Conservation (phyloP, 2,888 invertebrate genomes). For the Xestobium rufovillosum region DNA sequence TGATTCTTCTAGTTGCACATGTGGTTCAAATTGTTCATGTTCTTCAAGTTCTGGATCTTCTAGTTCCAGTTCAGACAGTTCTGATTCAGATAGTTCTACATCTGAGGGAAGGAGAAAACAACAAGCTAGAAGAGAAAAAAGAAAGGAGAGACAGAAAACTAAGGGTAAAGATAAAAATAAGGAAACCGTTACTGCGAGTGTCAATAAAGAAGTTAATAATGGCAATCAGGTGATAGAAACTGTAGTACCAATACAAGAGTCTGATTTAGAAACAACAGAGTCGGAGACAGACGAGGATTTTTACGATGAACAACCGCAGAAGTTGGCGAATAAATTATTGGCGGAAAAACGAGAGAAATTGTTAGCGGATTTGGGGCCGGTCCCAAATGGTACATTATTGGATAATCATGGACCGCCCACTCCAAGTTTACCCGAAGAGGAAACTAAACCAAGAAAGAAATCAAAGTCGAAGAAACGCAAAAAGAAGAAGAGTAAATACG, state of each 20-base stretch:
- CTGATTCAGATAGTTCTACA: conserved; percentile 54
- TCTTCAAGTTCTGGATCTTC: conserved; percentile 60
- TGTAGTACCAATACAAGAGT: conserved; percentile 56
- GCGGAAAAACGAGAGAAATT: conserved; percentile 69
- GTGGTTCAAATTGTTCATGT: conserved; percentile 78
- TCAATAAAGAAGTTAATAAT: too few species aligned
- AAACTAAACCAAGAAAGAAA: conserved; percentile 53
- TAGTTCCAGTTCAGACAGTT: conserved; percentile 42
- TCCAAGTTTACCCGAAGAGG: conserved; percentile 48
- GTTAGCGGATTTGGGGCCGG: conserved; percentile 56
- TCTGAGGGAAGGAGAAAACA: conserved; percentile 47
- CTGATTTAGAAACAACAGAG: conserved; percentile 78
- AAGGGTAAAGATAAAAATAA: conserved; percentile 42
- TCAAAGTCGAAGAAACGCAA: conserved; percentile 48
- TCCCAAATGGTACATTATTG: conserved; percentile 51
- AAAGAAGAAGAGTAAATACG: conserved; percentile 47
- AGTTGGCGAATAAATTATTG: conserved; percentile 61
- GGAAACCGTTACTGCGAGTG: too few species aligned
- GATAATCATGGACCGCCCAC: conserved; percentile 60
- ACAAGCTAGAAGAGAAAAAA: conserved; percentile 41
- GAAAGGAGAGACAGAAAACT: conserved; percentile 37
- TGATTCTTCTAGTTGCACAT: conserved; percentile 68
- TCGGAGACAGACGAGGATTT: conserved; percentile 84
- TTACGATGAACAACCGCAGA: conserved; percentile 76
- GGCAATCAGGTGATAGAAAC: too few species aligned